Evolutionary conservation across 2,888 invertebrate genomes (phyloP).

Genomic region (Drosophila demipolita): DNA sequence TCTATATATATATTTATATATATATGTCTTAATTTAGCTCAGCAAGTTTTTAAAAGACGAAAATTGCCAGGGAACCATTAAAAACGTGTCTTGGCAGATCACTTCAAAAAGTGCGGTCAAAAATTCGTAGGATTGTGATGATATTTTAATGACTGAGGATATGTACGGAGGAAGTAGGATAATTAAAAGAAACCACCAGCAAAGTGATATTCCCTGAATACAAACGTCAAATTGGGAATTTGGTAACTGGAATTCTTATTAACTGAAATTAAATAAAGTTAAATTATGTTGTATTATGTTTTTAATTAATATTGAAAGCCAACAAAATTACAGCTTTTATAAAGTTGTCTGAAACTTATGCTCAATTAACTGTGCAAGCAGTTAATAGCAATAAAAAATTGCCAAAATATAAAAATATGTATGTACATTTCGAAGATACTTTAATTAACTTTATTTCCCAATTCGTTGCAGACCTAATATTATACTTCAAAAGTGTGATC

Average conservation of each 20-base stretch:
- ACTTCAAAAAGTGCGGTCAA: slow-evolving; percentile 33
- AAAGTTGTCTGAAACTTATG: not conserved
- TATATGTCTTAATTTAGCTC: slow-evolving; percentile 10
- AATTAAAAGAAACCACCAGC: not conserved
- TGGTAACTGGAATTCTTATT: no score
- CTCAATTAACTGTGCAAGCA: not conserved
- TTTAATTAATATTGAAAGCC: not conserved
- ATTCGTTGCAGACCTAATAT: not conserved
- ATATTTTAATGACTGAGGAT: slow-evolving; percentile 34
- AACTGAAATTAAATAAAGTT: not conserved
- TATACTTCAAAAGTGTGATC: slow-evolving; percentile 15
- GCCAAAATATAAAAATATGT: not conserved
- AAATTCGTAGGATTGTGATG: slow-evolving; percentile 30
- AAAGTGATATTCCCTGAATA: not conserved
- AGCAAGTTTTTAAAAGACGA: slow-evolving; percentile 4
- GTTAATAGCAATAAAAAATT: not conserved
- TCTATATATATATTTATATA: not conserved
- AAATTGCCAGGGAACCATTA: slow-evolving; percentile 34
- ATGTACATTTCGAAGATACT: not conserved
- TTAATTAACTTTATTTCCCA: slow-evolving; percentile 14
- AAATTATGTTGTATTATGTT: not conserved
- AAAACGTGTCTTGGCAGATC: slow-evolving; percentile 32
- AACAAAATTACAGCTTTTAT: not conserved
- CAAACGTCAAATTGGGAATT: not conserved
- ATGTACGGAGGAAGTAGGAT: not conserved